Evolutionary conservation across 2,888 invertebrate species (phyloP).

Genomic region (Nesidiocoris tenuis): DNA sequence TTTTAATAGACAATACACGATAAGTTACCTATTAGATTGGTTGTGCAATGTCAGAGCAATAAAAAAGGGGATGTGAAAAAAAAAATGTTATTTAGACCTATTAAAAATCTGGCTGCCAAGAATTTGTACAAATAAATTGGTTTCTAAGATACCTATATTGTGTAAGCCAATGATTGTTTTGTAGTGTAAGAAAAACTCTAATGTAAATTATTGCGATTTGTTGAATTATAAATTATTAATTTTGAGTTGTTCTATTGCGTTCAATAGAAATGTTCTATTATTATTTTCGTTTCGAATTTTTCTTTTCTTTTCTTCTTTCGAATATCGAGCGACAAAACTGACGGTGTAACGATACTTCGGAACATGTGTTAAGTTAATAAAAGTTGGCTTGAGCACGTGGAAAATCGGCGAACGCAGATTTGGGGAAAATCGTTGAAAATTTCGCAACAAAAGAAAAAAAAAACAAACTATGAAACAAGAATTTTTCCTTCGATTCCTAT

Average conservation of each 20-base stretch:
- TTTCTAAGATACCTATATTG: conserved; percentile 36
- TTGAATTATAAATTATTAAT: conserved; percentile 19
- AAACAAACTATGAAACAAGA: not conserved
- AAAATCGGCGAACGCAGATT: not conserved
- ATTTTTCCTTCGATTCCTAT: not conserved
- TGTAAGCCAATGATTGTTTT: conserved; percentile 45
- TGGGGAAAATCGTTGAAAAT: not conserved
- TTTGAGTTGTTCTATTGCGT: conserved; percentile 1
- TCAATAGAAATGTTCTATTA: conserved; percentile 1
- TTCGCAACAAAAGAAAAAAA: not conserved
- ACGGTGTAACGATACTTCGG: not conserved
- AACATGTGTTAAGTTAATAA: not conserved
- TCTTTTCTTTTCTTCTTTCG: not conserved
- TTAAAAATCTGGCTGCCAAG: conserved; percentile 44
- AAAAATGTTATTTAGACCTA: conserved; percentile 26
- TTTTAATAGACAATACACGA: conserved; percentile 46
- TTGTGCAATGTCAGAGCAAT: conserved; percentile 49
- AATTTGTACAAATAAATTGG: conserved; percentile 39
- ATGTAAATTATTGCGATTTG: conserved; percentile 36
- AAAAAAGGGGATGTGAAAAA: conserved; percentile 43
- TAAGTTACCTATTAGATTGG: conserved; percentile 46
- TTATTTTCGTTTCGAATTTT: conserved; percentile 31
- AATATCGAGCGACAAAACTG: not conserved
- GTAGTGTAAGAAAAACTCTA: conserved; percentile 24
- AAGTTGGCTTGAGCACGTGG: not conserved